phyloP scores from a whole-genome alignment of 2,797 vertebrate species.

The Prunella strophiata region DNA sequence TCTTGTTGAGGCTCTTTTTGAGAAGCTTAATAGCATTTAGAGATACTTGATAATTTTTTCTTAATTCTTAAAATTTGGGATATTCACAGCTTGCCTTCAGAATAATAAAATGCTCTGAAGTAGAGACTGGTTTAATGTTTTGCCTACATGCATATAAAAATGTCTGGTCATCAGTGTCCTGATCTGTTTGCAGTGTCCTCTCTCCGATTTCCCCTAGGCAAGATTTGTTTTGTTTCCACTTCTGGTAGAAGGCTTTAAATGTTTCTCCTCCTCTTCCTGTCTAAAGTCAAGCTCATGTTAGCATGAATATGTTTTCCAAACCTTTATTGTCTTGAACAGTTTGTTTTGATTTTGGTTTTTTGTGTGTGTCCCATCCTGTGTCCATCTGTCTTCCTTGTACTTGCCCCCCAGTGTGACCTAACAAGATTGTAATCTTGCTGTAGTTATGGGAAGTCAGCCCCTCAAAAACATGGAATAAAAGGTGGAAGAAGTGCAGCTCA shows the following conservation, averaged over 20 bases:
- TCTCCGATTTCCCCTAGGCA: not conserved
- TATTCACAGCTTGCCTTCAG: not conserved
- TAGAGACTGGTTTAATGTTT: not conserved
- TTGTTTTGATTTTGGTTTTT: rapidly evolving
- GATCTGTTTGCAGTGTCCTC: not conserved
- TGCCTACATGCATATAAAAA: not conserved
- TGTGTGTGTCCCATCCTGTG: not conserved
- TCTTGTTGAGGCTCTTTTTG: not conserved
- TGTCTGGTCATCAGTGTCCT: not conserved
- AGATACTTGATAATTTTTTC: not conserved
- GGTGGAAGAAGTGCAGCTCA: not conserved
- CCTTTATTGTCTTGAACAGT: not conserved
- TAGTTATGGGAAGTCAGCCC: not conserved
- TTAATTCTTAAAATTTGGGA: not conserved
- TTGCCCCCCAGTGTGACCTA: not conserved
- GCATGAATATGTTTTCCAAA: not conserved
- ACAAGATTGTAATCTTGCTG: not conserved
- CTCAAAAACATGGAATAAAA: not conserved
- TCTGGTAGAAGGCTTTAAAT: constrained; percentile 1
- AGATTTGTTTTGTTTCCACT: not conserved
- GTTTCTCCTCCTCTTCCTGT: not conserved
- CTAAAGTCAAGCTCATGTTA: not conserved
- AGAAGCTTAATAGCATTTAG: constrained; percentile 23
- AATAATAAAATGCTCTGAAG: not conserved
- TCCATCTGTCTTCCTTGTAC: not conserved